Conservation (phyloP, 2,113 vertebrate genomes). For the Dasyornis broadbenti region DNA sequence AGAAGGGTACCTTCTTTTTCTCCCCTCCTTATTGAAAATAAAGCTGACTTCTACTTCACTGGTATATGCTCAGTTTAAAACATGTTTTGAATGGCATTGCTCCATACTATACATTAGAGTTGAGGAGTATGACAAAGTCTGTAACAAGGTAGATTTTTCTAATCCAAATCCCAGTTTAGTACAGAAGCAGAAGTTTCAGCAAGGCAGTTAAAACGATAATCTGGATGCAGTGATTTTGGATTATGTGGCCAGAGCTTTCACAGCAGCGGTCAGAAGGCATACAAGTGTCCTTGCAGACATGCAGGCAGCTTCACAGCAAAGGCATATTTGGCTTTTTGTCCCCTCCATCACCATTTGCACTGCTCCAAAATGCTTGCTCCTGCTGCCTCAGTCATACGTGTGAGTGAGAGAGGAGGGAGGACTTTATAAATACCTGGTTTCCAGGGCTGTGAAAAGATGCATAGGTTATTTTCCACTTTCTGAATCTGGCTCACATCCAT, state of each 20-base stretch:
- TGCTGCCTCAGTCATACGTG: not conserved
- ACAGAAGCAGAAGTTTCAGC: not conserved
- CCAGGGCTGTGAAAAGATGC: not conserved
- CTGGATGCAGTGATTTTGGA: not conserved
- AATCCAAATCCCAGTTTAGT: not conserved
- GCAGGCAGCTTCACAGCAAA: not conserved
- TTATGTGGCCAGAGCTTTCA: not conserved
- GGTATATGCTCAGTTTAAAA: not conserved
- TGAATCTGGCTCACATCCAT: not conserved
- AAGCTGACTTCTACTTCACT: not conserved
- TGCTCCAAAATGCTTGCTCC: not conserved
- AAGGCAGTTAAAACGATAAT: not conserved
- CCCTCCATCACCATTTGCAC: not conserved
- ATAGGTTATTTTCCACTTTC: not conserved
- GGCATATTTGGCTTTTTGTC: rapidly evolving
- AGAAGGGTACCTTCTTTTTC: not conserved
- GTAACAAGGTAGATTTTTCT: not conserved
- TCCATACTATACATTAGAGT: not conserved
- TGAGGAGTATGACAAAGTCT: not conserved
- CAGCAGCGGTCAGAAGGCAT: not conserved
- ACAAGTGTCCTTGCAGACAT: rapidly evolving
- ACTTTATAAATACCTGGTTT: not conserved
- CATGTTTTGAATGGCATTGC: not conserved
- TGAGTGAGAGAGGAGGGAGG: not conserved
- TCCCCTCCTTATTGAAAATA: not conserved